Base-by-base conservation (phyloP, 2,888 invertebrate species). In the Matsumyia berberina region DNA sequence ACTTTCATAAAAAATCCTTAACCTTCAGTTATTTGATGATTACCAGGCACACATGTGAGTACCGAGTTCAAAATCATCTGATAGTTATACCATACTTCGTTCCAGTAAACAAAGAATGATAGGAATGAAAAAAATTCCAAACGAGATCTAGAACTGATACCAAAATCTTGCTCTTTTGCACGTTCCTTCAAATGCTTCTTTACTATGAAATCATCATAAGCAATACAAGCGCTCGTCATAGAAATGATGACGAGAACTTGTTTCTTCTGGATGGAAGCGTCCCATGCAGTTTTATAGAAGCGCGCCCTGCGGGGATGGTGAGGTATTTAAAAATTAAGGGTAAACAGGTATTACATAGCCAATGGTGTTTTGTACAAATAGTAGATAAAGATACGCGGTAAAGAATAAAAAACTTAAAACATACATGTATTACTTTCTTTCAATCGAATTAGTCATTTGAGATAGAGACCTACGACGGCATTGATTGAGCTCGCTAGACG, bases 401-500 rank as follows among this genome's bases (percentile, higher is more conserved):
- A n/a, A n/a, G n/a, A n/a, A n/a, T n/a, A n/a, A n/a, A n/a, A n/a
- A 24, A 24, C 24, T 1, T 24, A 24, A 42, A 17, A 15, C 17
- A 46, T 46, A 17, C 4, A 46, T 19, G 46, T 53, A 2, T 29
- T 12, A 4, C 31, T 51, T 31, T 2, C 31, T 24, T 53, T 53
- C 15, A 8, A 8, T 53, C 2, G 31, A 53, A 31, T 31, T 12
- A 53, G 31, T 53, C n/a, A 37, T 39, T 15, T 29, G 58, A 42
- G 55, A 37, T 24, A 17, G 9, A 44, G 11, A 44, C 31, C 42
- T 44, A 44, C 39, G 15, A 44, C 39, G 15, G 17, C 53, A 53
- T 33, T 8, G 19, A 53, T 35, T 33, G 55, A 35, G 17, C 15
- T 55, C 7, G n/a, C 17, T 17, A 15, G 55, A 55, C 17, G 33